Percentiles rank a stretch among this genome's conserved stretches.
phyloP scores from a whole-genome alignment of 2,888 invertebrate genomes.

The Chrysolina americana region DNA sequence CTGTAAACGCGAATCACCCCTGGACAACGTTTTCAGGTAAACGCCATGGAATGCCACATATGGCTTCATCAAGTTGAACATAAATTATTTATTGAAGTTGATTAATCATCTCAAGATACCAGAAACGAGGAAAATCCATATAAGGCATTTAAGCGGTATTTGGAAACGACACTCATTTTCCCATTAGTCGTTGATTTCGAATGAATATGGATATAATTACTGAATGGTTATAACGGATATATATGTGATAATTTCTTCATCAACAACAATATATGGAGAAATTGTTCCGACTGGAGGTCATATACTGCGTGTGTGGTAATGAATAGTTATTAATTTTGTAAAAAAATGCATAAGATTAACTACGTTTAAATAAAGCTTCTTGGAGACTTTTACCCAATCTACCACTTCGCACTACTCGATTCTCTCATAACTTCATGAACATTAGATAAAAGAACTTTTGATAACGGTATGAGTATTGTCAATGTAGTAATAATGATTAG shows the following conservation, averaged over 20 bases:
- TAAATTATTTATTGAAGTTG: slow-evolving; percentile 29
- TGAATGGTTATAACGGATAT: slow-evolving; percentile 32
- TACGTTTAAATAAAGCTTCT: too few relatives aligned
- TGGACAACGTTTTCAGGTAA: background rate
- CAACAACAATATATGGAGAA: slow-evolving; percentile 21
- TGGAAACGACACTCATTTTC: slow-evolving; percentile 7
- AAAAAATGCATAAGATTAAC: too few relatives aligned
- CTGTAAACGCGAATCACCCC: background rate
- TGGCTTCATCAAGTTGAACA: slow-evolving; percentile 22
- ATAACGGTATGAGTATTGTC: too few relatives aligned
- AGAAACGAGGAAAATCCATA: slow-evolving; percentile 27
- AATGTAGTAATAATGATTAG: too few relatives aligned
- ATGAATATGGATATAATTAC: slow-evolving; percentile 33
- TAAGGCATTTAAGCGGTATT: slow-evolving; percentile 21
- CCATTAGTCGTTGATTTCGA: slow-evolving; percentile 16
- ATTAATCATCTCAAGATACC: slow-evolving; percentile 31
- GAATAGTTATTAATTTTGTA: background rate
- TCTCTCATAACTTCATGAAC: too few relatives aligned
- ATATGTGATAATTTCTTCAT: slow-evolving; percentile 27
- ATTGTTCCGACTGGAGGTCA: slow-evolving; percentile 23
- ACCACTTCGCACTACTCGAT: background rate
- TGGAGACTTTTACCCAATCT: background rate
- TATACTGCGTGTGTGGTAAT: slow-evolving; percentile 2
- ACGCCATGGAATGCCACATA: slow-evolving; percentile 21
- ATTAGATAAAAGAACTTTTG: too few relatives aligned